phyloP scores from a whole-genome alignment of 2,797 vertebrate species.

The Sebastes paucispinis region DNA sequence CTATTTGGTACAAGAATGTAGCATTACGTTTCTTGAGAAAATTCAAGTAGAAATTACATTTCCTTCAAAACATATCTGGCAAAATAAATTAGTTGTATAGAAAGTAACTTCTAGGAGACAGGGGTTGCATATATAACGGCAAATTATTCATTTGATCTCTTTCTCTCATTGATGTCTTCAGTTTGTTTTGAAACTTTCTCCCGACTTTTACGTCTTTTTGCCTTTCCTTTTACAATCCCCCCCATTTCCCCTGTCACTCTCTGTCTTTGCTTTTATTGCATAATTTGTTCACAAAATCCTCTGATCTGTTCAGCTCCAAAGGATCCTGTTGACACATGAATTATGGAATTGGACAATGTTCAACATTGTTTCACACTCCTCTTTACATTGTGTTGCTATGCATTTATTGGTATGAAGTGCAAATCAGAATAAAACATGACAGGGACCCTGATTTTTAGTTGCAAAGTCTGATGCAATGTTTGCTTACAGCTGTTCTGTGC shows the following conservation, averaged over 20 bases:
- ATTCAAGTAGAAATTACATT: background rate
- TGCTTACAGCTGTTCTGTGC: constrained; percentile 29
- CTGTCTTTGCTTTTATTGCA: constrained; percentile 47
- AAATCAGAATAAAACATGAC: constrained; percentile 50
- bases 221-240: background rate
- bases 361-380: constrained; percentile 31
- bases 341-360: constrained; percentile 64
- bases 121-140: background rate
- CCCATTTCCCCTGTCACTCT: background rate
- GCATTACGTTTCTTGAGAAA: too few species aligned
- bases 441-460: constrained; percentile 14
- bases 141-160: constrained; percentile 24
- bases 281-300: constrained; percentile 61
- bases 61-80: background rate
- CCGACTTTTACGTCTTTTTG: constrained; percentile 13
- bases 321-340: constrained; percentile 58
- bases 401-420: constrained; percentile 15
- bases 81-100: background rate
- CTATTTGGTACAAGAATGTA: background rate
- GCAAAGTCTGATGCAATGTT: constrained; percentile 52
- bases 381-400: constrained; percentile 53
- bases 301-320: constrained; percentile 56
- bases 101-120: background rate
- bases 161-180: background rate
- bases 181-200: constrained; percentile 23